Evolutionary conservation across 2,888 invertebrate genomes (phyloP).

Genomic region (Noctua janthe): DNA sequence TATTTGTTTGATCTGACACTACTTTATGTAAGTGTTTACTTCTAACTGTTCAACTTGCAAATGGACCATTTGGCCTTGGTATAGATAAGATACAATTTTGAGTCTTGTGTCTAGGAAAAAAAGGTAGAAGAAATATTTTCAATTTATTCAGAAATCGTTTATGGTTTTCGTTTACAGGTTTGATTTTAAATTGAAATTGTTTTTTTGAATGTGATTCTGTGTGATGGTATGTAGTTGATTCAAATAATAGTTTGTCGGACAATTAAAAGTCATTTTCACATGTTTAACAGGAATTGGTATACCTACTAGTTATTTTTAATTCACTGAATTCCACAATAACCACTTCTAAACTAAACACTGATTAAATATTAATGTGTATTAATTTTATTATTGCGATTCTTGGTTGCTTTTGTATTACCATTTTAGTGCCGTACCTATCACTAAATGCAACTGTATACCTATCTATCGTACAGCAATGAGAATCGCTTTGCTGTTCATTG

Average conservation of each 20-base stretch:
- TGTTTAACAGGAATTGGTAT: neutral
- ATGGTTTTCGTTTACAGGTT: neutral
- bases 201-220: neutral
- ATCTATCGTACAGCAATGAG: neutral
- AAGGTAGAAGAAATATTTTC: neutral
- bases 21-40: slow-evolving; percentile 40
- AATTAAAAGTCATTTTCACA: neutral
- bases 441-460: neutral
- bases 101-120: slow-evolving; percentile 7
- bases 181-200: neutral
- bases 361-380: neutral
- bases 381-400: slow-evolving; percentile 2
- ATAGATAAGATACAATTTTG: slow-evolving; percentile 19
- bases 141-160: neutral
- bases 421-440: neutral
- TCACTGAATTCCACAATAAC: neutral
- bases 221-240: neutral
- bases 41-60: slow-evolving; percentile 38
- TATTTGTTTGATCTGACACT: slow-evolving; percentile 52
- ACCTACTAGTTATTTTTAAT: neutral
- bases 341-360: neutral
- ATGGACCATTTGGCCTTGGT: slow-evolving; percentile 40
- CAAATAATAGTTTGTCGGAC: neutral
- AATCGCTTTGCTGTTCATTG: neutral
- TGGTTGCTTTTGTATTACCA: neutral